Base-by-base conservation (phyloP, 2,888 invertebrate genomes). In the Andrena dorsata region DNA sequence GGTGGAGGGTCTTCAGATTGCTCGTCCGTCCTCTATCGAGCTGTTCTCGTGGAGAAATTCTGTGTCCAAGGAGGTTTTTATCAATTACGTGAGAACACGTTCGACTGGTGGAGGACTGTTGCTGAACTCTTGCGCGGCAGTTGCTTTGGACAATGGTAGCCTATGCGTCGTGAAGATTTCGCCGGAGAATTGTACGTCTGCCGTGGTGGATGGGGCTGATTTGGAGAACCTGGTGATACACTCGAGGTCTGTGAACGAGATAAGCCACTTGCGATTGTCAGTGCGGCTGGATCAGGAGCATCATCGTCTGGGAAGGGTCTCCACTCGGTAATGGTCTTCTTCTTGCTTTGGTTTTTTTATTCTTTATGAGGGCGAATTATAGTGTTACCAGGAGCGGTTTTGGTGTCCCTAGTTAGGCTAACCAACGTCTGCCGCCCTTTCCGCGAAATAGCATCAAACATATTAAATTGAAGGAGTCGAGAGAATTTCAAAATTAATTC, bases 41-140 rank as follows among this genome's bases (percentile, higher is more conserved):
- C 93, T 96, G 64, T 90, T 94, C 5, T 94, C 95, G 0, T 72
- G 78, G 20, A 71, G 72, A 20, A 75, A 73, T 1, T 61, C 77
- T 2, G 82, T 90, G 73, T 91, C 84, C 80, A 87, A 86, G 64
- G 88, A 93, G 69, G 84, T 87, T 83, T 89, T 94, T 23, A 71
- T 90, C 20, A 86, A 92, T 86, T 92, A 93, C 16, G 91, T 95
- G 76, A 94, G 95, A 73, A 94, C 91, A 32, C 77, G 80, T 83
- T 95, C 95, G 76, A 94, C 94, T 0, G 94, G 94, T 2, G 94
- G 95, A 84, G 94, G 94, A 90, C 94, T 96, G 64, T 88, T 96
- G 1, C 94, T 96, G 32, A 96, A 96, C 91, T 94, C 95, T 69
- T 93, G 94, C 13, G 92, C 95, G 83, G 92, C 94, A 0, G 94